Evolutionary conservation across 2,888 invertebrate species (phyloP).

Genomic region (Megastigmus dorsalis): DNA sequence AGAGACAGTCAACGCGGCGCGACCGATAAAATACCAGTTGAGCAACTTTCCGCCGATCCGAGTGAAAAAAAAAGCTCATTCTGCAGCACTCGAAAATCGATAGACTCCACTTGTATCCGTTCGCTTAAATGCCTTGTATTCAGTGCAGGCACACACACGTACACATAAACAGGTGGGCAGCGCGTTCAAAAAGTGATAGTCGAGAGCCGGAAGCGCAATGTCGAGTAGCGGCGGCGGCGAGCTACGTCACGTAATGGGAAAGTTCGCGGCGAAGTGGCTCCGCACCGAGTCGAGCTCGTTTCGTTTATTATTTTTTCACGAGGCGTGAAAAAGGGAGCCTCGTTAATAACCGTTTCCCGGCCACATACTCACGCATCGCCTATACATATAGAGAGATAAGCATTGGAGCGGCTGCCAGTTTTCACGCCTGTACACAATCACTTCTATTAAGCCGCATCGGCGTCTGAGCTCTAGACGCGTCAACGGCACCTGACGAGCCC

Average conservation of each 20-base stretch:
- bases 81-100: constrained; percentile 33
- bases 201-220: constrained; percentile 22
- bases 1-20: background rate
- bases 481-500: constrained; percentile 22
- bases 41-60: background rate
- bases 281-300: background rate
- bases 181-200: constrained; percentile 31
- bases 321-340: background rate
- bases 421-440: background rate
- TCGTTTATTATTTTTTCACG: background rate
- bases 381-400: background rate
- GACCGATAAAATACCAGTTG: constrained; percentile 38
- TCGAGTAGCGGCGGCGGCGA: background rate
- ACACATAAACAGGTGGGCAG: background rate
- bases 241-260: constrained; percentile 35
- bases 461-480: background rate
- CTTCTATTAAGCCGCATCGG: background rate
- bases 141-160: background rate
- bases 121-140: too few relatives aligned
- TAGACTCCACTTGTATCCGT: too few relatives aligned
- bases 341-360: background rate
- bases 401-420: background rate
- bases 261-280: too few relatives aligned
- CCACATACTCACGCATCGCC: background rate
- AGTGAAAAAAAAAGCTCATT: background rate